A percentile compares a stretch with the other conserved stretches of the same genome.
Conservation (phyloP, 2,797 vertebrate genomes). For the Fistularia commersonii region DNA sequence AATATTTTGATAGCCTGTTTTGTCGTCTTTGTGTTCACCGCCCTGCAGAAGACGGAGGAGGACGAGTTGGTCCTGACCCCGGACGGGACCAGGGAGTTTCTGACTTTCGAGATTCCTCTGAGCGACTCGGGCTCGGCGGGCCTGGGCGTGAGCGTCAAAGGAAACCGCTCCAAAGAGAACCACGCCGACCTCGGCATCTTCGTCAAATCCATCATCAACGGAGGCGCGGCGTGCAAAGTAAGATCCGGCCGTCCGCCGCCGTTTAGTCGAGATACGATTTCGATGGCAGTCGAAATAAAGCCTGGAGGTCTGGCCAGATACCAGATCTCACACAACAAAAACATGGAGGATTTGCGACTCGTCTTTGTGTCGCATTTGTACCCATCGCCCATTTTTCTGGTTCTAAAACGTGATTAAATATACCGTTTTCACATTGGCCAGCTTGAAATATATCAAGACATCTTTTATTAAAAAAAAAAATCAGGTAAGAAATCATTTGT, state of each 20-base stretch:
- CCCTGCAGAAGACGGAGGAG: slow-evolving; percentile 82
- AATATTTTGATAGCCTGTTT: not conserved
- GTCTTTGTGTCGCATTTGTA: no score
- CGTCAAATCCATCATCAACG: slow-evolving; percentile 97
- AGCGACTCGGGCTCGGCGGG: slow-evolving; percentile 96
- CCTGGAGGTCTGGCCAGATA: not conserved
- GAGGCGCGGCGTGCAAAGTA: slow-evolving; percentile 95
- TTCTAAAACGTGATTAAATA: no score
- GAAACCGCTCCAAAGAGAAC: slow-evolving; percentile 95
- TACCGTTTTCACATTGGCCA: no score
- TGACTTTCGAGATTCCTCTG: slow-evolving; percentile 94
- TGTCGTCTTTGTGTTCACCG: not conserved
- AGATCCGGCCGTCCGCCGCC: no score
- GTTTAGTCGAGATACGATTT: not conserved
- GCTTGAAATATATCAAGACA: no score
- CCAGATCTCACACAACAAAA: no score
- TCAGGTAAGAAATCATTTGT: no score
- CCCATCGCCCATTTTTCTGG: no score
- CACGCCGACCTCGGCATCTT: slow-evolving; percentile 96
- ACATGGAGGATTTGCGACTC: no score
- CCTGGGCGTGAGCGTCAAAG: slow-evolving; percentile 95
- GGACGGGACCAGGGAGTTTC: slow-evolving; percentile 91
- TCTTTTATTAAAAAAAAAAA: no score
- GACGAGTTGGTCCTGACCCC: slow-evolving; percentile 91
- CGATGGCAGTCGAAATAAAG: not conserved